These are phyloP conservation scores for Octopus sinensis DNA, from an alignment of 1,140 invertebrate species.

Conservation along the genomic window DNA sequence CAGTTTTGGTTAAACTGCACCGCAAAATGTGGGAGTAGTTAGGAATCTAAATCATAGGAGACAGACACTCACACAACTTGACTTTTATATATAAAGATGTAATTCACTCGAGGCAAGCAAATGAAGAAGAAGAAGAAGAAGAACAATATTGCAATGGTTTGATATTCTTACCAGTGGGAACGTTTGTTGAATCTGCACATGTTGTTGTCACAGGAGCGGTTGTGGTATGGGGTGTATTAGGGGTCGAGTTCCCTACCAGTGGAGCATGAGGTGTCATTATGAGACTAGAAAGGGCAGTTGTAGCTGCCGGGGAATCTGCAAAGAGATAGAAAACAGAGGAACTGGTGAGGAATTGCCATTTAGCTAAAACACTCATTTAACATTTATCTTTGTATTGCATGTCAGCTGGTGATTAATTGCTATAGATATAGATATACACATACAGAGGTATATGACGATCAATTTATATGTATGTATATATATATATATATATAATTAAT, in stretches of 20 bases:
- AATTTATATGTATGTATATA: no score
- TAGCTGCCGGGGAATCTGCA: conserved; percentile 34
- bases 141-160: background rate
- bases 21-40: no score
- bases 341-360: no score
- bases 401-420: no score
- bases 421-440: no score
- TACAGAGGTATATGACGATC: no score
- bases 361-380: no score
- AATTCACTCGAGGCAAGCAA: background rate
- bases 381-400: no score
- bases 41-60: background rate
- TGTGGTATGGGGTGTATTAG: conserved; percentile 24
- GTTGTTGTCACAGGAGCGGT: conserved; percentile 25
- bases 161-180: background rate
- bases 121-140: background rate
- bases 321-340: conserved; percentile 2
- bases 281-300: conserved; percentile 38
- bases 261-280: conserved; percentile 40
- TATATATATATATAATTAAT: no score
- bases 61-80: background rate
- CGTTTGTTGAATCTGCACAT: conserved; percentile 18
- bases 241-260: conserved; percentile 33
- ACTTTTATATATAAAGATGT: background rate
- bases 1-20: no score